These are phyloP conservation scores for Nibea albiflora DNA, from an alignment of 2,113 vertebrate species.

Conservation along the genomic window DNA sequence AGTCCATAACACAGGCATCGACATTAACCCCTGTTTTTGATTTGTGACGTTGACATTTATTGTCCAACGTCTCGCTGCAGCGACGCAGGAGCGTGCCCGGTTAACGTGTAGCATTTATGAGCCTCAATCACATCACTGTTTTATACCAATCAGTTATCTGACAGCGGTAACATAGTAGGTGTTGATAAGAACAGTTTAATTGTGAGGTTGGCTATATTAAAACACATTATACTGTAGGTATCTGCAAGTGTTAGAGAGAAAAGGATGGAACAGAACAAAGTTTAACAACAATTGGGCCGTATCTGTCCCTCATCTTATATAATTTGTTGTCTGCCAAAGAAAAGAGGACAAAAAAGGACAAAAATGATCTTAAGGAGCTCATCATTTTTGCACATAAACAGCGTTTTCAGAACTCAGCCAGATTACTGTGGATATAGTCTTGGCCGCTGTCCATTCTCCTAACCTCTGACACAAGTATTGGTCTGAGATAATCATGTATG, in stretches of 20 bases:
- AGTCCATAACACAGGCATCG: neutral
- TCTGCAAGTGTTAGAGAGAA: neutral
- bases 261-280: neutral
- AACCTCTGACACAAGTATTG: constrained; percentile 26
- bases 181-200: constrained; percentile 2
- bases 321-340: neutral
- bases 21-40: neutral
- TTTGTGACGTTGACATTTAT: neutral
- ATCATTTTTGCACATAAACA: neutral
- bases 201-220: neutral
- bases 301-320: neutral
- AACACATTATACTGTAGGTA: neutral
- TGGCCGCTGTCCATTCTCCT: neutral
- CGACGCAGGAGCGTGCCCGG: neutral
- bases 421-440: neutral
- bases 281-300: neutral
- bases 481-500: constrained; percentile 43
- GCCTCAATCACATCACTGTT: neutral
- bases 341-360: neutral
- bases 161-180: neutral
- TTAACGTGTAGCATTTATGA: constrained; percentile 3
- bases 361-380: neutral
- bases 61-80: neutral
- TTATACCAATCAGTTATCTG: neutral
- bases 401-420: neutral